Conservation (phyloP, 2,797 vertebrate species). For the Danio albolineatus region DNA sequence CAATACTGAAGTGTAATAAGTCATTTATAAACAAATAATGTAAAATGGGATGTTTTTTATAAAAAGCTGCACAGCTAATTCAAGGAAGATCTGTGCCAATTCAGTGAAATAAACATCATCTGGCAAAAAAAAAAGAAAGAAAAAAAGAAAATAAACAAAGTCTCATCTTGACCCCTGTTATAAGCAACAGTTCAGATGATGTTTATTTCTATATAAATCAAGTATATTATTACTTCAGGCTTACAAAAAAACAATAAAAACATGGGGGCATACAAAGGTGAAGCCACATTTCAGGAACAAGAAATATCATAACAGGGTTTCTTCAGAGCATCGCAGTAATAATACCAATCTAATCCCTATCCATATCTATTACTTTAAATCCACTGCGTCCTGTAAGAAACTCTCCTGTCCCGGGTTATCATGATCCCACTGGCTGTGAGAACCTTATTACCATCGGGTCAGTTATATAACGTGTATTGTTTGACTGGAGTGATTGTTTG, state of each 20-base stretch:
- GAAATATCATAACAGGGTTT: not conserved
- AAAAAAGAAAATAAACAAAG: not conserved
- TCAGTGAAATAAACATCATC: not conserved
- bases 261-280: not conserved
- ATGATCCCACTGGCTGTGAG: conserved; percentile 7
- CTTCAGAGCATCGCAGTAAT: not conserved
- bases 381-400: conserved; percentile 17
- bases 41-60: not conserved
- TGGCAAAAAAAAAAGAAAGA: not conserved
- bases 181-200: not conserved
- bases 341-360: not conserved
- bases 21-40: not conserved
- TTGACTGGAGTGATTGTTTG: conserved; percentile 40
- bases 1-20: not conserved
- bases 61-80: not conserved
- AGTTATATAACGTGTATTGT: conserved; percentile 32
- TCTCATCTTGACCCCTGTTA: not conserved
- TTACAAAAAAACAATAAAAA: not conserved
- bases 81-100: not conserved
- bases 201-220: not conserved
- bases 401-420: not conserved
- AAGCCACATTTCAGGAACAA: not conserved
- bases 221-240: not conserved
- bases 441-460: not conserved
- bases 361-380: not conserved